phyloP scores from a whole-genome alignment of 2,888 invertebrate species.

The Ametastegia equiseti region DNA sequence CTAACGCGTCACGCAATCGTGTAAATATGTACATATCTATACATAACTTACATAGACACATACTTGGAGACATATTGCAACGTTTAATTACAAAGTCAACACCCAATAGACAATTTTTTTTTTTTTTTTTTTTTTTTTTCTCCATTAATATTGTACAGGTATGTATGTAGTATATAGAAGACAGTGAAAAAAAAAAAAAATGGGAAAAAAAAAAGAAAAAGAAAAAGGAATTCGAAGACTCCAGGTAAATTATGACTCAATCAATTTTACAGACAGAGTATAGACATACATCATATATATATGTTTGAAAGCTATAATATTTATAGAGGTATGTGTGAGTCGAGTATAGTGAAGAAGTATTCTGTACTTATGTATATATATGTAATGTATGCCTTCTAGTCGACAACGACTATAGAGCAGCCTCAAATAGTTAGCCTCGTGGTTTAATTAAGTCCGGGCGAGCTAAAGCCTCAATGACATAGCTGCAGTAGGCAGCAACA shows the following conservation, averaged over 20 bases:
- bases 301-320: too few species aligned
- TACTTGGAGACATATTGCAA: not conserved
- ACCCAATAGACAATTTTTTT: not conserved
- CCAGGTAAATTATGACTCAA: not conserved
- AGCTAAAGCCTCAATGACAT: slow-evolving; percentile 5
- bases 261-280: not conserved
- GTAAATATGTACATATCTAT: not conserved
- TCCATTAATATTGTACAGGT: not conserved
- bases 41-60: not conserved
- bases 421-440: slow-evolving; percentile 21
- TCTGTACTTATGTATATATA: not conserved
- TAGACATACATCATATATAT: too few species aligned
- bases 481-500: not conserved
- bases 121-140: not conserved
- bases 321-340: too few species aligned
- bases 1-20: too few species aligned
- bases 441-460: slow-evolving; percentile 21
- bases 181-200: too few species aligned
- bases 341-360: not conserved
- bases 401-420: not conserved
- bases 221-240: not conserved
- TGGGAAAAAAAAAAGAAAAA: not conserved
- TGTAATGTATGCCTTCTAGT: not conserved
- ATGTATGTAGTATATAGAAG: too few species aligned
- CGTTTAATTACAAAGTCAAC: not conserved